Percentiles rank a stretch among this genome's conserved stretches.
These are phyloP conservation scores for Podarcis lilfordi DNA, from an alignment of 2,797 vertebrate species.

Conservation along the genomic window DNA sequence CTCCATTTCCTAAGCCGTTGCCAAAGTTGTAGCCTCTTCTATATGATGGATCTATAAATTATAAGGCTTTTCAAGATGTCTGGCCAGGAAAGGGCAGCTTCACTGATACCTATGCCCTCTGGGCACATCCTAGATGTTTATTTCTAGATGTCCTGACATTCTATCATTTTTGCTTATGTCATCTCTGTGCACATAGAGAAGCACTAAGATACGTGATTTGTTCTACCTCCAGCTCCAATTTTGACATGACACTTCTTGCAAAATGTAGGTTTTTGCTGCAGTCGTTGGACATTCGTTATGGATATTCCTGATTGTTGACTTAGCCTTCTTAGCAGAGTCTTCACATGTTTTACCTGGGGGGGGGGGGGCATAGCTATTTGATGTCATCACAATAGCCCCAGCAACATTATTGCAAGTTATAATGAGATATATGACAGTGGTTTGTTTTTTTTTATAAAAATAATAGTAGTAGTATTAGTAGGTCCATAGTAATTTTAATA, in stretches of 20 bases:
- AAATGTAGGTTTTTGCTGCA: neutral
- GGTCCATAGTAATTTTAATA: neutral
- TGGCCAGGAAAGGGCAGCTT: neutral
- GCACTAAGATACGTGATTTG: neutral
- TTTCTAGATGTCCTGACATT: neutral
- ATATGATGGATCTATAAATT: neutral
- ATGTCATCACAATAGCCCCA: neutral
- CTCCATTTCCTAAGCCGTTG: constrained; percentile 17
- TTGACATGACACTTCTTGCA: neutral
- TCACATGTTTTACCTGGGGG: neutral
- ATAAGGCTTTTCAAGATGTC: constrained; percentile 12
- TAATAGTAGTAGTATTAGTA: neutral
- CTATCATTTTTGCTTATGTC: neutral
- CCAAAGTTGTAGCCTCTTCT: neutral
- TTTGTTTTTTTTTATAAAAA: neutral
- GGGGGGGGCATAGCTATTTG: neutral
- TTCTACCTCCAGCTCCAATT: neutral
- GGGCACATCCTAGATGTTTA: neutral
- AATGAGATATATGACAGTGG: neutral
- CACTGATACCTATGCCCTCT: neutral
- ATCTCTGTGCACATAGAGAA: neutral
- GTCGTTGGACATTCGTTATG: neutral
- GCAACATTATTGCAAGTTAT: neutral
- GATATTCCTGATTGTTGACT: neutral
- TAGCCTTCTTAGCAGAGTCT: neutral